These are phyloP conservation scores for Mechanitis messenoides DNA, from an alignment of 2,888 invertebrate species.

Conservation along the genomic window DNA sequence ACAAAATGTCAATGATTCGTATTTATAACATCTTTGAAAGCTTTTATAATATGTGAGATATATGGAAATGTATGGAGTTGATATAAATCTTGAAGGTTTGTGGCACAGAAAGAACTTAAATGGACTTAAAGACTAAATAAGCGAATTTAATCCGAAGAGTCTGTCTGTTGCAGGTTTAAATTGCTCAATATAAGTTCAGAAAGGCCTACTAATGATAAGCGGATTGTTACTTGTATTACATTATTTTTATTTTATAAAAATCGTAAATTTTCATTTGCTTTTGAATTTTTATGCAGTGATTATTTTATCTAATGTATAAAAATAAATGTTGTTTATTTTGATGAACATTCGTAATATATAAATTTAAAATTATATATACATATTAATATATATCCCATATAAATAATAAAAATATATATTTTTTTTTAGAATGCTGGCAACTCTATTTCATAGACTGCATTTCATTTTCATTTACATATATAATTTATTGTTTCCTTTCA, in stretches of 20 bases:
- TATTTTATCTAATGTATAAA: too few relatives aligned
- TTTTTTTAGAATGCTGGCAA: conserved; percentile 1
- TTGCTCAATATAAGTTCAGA: not conserved
- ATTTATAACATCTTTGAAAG: too few relatives aligned
- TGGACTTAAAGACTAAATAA: conserved; percentile 6
- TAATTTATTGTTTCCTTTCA: not conserved
- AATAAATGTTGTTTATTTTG: too few relatives aligned
- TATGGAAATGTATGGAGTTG: not conserved
- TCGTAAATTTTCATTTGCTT: not conserved
- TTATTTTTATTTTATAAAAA: not conserved
- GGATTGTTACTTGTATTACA: not conserved
- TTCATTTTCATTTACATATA: too few relatives aligned
- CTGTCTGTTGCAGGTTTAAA: not conserved
- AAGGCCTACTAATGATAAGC: conserved; percentile 4
- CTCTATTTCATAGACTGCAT: not conserved
- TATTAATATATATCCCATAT: too few relatives aligned
- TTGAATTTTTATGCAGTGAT: too few relatives aligned
- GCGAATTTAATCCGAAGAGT: conserved; percentile 3
- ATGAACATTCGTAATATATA: too few relatives aligned
- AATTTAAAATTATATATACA: too few relatives aligned
- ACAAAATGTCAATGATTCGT: too few relatives aligned
- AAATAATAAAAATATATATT: too few relatives aligned
- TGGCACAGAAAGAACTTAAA: not conserved
- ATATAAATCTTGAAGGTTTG: not conserved
- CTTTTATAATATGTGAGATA: not conserved